Evolutionary conservation across 2,797 vertebrate genomes (phyloP).

Genomic region (Sphenopsis melanotis): DNA sequence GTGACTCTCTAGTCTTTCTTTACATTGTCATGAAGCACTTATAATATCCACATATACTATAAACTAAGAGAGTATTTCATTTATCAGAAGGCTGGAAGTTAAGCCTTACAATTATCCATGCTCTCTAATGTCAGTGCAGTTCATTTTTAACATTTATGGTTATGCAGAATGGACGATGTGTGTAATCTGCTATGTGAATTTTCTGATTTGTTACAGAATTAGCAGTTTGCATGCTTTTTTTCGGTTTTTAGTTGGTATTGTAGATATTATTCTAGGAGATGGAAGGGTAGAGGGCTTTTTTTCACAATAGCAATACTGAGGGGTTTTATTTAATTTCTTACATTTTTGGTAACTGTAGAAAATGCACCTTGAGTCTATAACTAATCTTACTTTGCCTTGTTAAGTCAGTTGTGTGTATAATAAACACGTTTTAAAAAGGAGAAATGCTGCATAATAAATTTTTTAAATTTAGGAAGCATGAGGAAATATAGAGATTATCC

Average conservation of each 20-base stretch:
- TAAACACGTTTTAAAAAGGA: background rate
- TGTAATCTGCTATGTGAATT: background rate
- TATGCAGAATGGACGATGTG: background rate
- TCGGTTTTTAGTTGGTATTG: background rate
- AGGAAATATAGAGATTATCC: background rate
- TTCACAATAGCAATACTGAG: background rate
- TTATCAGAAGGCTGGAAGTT: background rate
- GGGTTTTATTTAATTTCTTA: background rate
- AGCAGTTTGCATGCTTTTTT: background rate
- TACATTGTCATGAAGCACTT: background rate
- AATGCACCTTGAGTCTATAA: background rate
- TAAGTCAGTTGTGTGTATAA: background rate
- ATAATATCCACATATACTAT: background rate
- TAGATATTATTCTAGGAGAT: background rate
- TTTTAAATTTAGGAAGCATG: background rate
- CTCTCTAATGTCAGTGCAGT: background rate
- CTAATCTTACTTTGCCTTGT: background rate
- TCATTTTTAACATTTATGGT: background rate
- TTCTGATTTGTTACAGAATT: background rate
- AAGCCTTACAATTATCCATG: background rate
- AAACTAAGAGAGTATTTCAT: background rate
- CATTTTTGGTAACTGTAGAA: background rate
- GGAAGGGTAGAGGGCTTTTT: background rate
- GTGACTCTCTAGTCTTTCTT: background rate
- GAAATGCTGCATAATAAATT: background rate